phyloP scores from a whole-genome alignment of 2,797 vertebrate species.

The Scolopax rusticola region DNA sequence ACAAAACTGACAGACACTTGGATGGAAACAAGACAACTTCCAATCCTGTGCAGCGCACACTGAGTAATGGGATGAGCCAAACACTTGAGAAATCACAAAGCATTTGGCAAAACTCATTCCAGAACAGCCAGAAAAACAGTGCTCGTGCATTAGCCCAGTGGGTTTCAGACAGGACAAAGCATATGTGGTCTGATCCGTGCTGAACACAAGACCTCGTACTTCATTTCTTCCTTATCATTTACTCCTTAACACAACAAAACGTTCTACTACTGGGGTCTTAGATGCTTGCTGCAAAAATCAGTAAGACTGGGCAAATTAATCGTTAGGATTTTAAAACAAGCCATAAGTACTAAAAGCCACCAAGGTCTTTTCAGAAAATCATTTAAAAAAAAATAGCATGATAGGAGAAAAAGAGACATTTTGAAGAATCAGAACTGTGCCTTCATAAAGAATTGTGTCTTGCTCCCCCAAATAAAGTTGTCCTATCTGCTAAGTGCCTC shows the following conservation, averaged over 20 bases:
- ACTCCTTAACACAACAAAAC: not conserved
- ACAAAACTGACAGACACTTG: not conserved
- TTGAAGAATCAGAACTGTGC: not conserved
- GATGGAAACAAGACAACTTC: not conserved
- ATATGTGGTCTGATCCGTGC: rapidly evolving
- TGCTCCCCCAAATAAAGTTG: not conserved
- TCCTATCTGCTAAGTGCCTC: not conserved
- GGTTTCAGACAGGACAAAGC: not conserved
- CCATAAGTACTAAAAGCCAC: not conserved
- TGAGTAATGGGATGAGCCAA: not conserved
- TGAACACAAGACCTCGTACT: not conserved
- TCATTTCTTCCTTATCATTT: not conserved
- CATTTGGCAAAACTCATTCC: not conserved
- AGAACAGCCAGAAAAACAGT: not conserved
- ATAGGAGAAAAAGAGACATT: not conserved
- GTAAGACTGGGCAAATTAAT: not conserved
- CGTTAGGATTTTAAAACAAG: not conserved
- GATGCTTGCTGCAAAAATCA: not conserved
- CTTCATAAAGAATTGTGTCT: not conserved
- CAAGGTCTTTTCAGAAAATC: not conserved
- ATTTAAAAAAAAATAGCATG: not conserved
- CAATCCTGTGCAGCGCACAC: not conserved
- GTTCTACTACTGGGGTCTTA: not conserved
- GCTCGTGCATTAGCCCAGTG: not conserved
- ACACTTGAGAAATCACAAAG: not conserved